Evolutionary conservation across 1,140 invertebrate genomes (phyloP), one percentile per base, ranked within the genome.

Genomic region (Vanessa atalanta): DNA sequence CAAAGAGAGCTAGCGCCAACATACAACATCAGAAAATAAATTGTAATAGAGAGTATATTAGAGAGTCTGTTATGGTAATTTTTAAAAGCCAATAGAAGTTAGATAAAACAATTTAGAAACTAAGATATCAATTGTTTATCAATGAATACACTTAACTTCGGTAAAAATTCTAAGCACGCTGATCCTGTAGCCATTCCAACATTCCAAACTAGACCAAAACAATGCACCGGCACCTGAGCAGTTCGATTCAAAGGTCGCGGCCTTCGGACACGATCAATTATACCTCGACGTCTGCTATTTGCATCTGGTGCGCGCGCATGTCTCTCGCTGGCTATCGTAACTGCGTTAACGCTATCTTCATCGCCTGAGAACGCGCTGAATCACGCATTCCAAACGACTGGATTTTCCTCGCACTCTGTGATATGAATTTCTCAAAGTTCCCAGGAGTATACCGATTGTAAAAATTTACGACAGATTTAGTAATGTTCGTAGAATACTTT

Each of bases 391-490:
- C 70, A n/a, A 50, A 15, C 20, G 51, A 20, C 16, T 50, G 68
- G 55, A 26, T 72, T 72, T 72, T 66, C 70, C 57, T 66, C 61
- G 23, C 68, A 57, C 57, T 61, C 12, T 70, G 65, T 66, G 70
- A 69, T 60, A 68, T 69, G 66, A 72, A 76, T 75, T 69, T 69
- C 75, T 57, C 47, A 20, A 71, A 47, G 55, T 61, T 61, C 57
- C 57, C 57, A 37, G 26, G 57, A 37, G 16, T 61, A 2, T 61
- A 12, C 31, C 37, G 37, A 43, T 43, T 43, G 37, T 43, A 43
- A 43, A 43, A 43, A 8, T 43, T 43, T 43, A 43, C 37, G 37
- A 43, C 37, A 43, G 0, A 43, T 43, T 43, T 43, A 43, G 37
- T 43, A 43, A 8, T 43, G 37, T 43, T 43, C 37, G 37, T 43